Percentiles rank a stretch among this genome's conserved stretches.
Conservation (phyloP, 2,797 vertebrate genomes). For the Pipistrellus kuhlii region DNA sequence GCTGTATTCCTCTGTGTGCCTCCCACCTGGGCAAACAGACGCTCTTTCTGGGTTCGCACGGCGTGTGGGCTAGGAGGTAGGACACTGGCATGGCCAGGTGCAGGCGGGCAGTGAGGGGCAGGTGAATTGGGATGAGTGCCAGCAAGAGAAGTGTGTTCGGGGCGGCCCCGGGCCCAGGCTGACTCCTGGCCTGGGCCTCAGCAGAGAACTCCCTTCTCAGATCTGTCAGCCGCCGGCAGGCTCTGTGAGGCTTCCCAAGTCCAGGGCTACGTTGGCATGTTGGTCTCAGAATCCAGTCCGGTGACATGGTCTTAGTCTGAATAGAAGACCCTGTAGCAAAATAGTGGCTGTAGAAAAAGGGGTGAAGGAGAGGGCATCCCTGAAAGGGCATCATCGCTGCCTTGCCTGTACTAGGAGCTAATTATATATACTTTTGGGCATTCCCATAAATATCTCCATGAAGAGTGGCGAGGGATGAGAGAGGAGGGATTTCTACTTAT, state of each 20-base stretch:
- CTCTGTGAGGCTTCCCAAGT: not conserved
- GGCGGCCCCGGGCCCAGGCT: not conserved
- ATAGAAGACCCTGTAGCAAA: not conserved
- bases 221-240: not conserved
- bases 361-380: not conserved
- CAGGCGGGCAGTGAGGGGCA: not conserved
- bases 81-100: not conserved
- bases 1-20: not conserved
- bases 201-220: not conserved
- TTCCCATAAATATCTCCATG: accelerated
- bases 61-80: not conserved
- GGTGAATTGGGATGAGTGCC: not conserved
- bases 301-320: not conserved
- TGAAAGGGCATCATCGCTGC: not conserved
- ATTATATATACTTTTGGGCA: not conserved
- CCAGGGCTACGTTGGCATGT: not conserved
- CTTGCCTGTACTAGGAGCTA: not conserved
- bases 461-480: not conserved
- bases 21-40: not conserved
- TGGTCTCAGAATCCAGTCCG: conserved; percentile 7
- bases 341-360: not conserved
- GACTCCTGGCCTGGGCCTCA: not conserved
- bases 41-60: not conserved
- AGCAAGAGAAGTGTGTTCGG: not conserved
- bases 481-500: not conserved